A percentile compares a stretch with the other conserved stretches of the same genome.
These are phyloP conservation scores for Xiphophorus hellerii DNA, from an alignment of 2,113 vertebrate genomes.

Conservation along the genomic window DNA sequence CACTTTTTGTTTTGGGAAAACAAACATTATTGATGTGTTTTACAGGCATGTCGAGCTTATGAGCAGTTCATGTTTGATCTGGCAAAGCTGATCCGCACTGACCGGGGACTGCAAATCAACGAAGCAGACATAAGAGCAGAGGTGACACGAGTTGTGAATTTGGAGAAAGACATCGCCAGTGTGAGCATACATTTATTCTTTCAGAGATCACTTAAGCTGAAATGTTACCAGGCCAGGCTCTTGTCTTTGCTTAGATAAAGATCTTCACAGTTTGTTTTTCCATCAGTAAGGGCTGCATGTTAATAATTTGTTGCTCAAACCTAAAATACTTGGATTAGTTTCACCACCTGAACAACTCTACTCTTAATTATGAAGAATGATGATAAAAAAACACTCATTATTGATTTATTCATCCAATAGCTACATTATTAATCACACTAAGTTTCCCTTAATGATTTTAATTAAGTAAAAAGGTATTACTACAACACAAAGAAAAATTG, in stretches of 20 bases:
- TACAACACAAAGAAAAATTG: no score
- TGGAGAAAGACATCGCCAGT: slow-evolving; percentile 93
- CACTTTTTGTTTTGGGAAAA: background rate
- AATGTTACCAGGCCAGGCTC: no score
- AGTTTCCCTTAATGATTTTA: no score
- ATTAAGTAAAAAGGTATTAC: no score
- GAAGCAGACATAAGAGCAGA: slow-evolving; percentile 79
- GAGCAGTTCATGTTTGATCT: slow-evolving; percentile 91
- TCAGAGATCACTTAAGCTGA: background rate
- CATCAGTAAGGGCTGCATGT: background rate
- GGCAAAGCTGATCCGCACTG: slow-evolving; percentile 86
- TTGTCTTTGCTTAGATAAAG: no score
- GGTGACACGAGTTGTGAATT: slow-evolving; percentile 84
- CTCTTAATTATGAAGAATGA: no score
- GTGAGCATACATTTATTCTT: slow-evolving; percentile 78
- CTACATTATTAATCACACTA: no score
- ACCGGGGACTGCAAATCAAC: slow-evolving; percentile 77
- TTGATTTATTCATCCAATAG: no score
- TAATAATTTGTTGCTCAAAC: background rate
- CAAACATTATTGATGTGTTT: slow-evolving; percentile 20
- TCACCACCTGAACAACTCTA: no score
- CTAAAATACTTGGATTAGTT: background rate
- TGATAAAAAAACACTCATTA: no score
- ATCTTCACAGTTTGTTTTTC: background rate
- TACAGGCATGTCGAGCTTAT: slow-evolving; percentile 90